Percentiles rank a stretch among this genome's conserved stretches.
These are phyloP conservation scores for Carassius carassius DNA, from an alignment of 2,113 vertebrate species.

Conservation along the genomic window DNA sequence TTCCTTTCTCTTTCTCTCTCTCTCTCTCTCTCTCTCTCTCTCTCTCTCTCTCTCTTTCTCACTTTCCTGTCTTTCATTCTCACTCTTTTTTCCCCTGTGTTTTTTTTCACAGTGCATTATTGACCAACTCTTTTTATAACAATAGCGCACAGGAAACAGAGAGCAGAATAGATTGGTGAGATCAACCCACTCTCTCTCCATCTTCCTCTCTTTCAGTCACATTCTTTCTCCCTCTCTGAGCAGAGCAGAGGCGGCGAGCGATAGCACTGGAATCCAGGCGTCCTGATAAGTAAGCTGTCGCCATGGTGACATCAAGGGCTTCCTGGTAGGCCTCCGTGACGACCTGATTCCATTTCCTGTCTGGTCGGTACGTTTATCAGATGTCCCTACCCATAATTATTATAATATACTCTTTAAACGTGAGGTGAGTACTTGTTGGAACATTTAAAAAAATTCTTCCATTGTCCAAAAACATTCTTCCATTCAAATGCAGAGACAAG, in stretches of 20 bases:
- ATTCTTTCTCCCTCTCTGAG: neutral
- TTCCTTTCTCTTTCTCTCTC: slow-evolving; percentile 56
- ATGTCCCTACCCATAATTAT: neutral
- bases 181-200: slow-evolving; percentile 13
- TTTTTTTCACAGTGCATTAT: slow-evolving; percentile 30
- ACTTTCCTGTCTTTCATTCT: slow-evolving; percentile 51
- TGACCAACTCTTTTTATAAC: slow-evolving; percentile 12
- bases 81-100: slow-evolving; percentile 17
- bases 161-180: neutral
- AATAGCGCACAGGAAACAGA: neutral
- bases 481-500: neutral
- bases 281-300: slow-evolving; percentile 69
- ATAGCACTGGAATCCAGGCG: slow-evolving; percentile 70
- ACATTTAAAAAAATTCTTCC: neutral
- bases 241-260: slow-evolving; percentile 27
- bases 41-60: slow-evolving; percentile 32
- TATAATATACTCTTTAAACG: neutral
- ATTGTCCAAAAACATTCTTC: neutral
- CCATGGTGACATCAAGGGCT: slow-evolving; percentile 64
- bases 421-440: neutral
- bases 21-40: slow-evolving; percentile 41
- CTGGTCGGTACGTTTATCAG: neutral
- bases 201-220: neutral
- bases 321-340: slow-evolving; percentile 50
- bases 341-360: slow-evolving; percentile 62